Evolutionary conservation across 2,888 invertebrate genomes (phyloP), one percentile per base, ranked within the genome.

Genomic region (Strigamia maritima): DNA sequence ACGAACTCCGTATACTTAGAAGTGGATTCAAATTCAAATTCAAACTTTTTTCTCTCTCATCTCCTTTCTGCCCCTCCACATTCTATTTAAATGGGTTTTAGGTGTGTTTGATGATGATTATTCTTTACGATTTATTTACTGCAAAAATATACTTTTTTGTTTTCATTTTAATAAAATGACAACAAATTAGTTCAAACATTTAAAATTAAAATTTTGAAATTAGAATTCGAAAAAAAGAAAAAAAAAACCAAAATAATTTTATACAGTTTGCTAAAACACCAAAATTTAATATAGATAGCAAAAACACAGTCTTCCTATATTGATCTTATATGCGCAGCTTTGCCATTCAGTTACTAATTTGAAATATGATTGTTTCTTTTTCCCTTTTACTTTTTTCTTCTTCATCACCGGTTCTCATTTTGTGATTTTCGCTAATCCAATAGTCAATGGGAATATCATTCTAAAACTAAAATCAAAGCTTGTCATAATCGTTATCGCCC

Each of bases 71-170:
- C 60, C 12, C 19, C 1, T 44, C 40, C 40, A 44, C 44, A 44
- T 44, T n/a, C 44, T 44, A 44, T 44, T 44, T 24, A 65, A 24
- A 65, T 65, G 22, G 24, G 22, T 24, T 65, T 24, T 24, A 65
- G 19, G 60, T 65, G 60, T 65, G 60, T 65, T n/a, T 65, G 60
- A 65, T 65, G 24, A 65, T 65, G 60, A 65, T 65, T 65, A 65
- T 65, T 12, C 60, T 24, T 65, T 19, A 6, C 19, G 60, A 65
- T 65, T 65, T 65, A 65, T 65, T 65, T 65, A 65, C 19, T 24
- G 4, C 22, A 24, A 19, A 49, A 49, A 49, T 10, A 10, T 19
- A 10, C 49, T 1, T 8, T 65, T 65, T 65, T 65, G 19, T 65
- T 44, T 44, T 16, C n/a, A 44, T 12, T 44, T 7, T 44, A 44